Percentiles rank a stretch among this genome's conserved stretches.
Conservation (phyloP, 37 sponge, comb jelly and placozoan genomes). For the Mnemiopsis leidyi region DNA sequence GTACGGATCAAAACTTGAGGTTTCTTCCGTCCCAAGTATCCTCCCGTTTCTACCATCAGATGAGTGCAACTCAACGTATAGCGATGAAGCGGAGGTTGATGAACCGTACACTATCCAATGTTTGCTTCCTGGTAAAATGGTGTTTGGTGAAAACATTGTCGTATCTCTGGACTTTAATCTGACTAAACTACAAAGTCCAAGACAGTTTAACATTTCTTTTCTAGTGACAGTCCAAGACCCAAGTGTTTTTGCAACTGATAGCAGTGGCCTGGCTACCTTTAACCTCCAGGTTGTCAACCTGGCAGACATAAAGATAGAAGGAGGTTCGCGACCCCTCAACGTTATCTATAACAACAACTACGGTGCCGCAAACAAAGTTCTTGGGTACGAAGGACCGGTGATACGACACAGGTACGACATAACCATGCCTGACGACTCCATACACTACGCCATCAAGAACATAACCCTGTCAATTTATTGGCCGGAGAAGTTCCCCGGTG, state of each 20-base stretch:
- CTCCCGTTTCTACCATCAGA: neutral
- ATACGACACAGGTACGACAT: neutral
- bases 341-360: conserved; percentile 43
- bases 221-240: neutral
- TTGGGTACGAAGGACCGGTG: conserved; percentile 24
- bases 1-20: neutral
- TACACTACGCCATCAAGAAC: neutral
- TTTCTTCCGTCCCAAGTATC: neutral
- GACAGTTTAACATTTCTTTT: neutral
- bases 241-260: neutral
- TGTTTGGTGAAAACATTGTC: neutral
- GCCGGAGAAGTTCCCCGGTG: neutral
- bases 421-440: neutral
- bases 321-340: neutral
- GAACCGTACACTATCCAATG: neutral
- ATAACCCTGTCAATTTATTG: neutral
- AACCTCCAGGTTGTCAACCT: neutral
- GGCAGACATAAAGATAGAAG: neutral
- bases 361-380: neutral
- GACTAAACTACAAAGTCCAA: neutral
- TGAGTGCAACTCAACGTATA: neutral
- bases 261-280: neutral
- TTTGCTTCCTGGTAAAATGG: neutral
- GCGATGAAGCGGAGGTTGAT: neutral
- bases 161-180: neutral